Base-by-base conservation (phyloP, 2,113 vertebrate genomes). In the Ovibos moschatus region DNA sequence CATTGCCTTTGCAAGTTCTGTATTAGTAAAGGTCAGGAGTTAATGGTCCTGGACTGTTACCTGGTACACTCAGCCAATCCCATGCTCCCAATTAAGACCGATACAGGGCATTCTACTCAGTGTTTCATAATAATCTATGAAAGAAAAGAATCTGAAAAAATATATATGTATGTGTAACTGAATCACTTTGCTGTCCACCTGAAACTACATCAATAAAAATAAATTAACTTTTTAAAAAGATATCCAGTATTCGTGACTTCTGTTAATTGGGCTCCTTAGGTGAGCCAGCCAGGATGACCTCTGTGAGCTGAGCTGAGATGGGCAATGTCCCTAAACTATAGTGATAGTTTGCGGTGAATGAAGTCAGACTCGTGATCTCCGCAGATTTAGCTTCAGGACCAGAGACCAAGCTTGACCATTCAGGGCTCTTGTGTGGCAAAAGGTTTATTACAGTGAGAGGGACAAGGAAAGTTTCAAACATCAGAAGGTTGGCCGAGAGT, bases 281-380 rank as follows among this genome's bases (percentile, higher is more conserved):
- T 33, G n/a, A 67, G 57, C 23, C 57, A 11, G 7, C 58, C 1
- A 27, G 83, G 21, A 82, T 28, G 12, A 36, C 5, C 1, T 3
- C 1, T 4, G 6, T 33, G 7, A 78, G 74, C 27, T 78, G 74
- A 16, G 43, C 14, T 45, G 14, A 78, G 74, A 78, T 47, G 27
- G 25, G 13, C 4, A 78, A 79, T 27, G 30, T 13, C 62, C 30
- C 28, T 45, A 16, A 53, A 2, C 0, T 6, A 7, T 14, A 64
- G 28, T 78, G 64, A 71, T 36, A 23, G n/a, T 9, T 71, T 71
- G 36, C 0, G 0, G 64, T 36, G 64, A 71, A 71, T 0, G 0
- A 71, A 36, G n/a, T 12, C 9, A 0, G 19, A 23, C 5, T 12
- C 9, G 1, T 71, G n/a, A 36, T 71, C 17, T 5, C 64, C 17